These are phyloP conservation scores for Eupleurogrammus muticus DNA, from an alignment of 2,797 vertebrate genomes.

Conservation along the genomic window DNA sequence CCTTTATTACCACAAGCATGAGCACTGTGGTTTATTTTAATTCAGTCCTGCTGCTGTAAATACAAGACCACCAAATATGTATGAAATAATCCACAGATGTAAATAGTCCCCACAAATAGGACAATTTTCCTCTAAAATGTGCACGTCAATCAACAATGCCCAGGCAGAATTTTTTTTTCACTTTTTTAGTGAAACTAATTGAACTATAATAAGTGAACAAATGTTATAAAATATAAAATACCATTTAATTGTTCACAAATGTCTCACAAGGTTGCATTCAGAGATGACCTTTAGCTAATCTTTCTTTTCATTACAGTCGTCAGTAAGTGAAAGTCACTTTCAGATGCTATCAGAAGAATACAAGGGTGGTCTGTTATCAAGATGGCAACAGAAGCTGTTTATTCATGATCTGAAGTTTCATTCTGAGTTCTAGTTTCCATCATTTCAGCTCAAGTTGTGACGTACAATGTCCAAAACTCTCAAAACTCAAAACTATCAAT, in stretches of 20 bases:
- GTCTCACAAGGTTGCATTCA: constrained; percentile 2
- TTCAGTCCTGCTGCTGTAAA: not conserved
- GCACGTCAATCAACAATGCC: too few relatives aligned
- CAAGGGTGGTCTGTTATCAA: not conserved
- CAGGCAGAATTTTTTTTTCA: too few relatives aligned
- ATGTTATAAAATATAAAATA: too few relatives aligned
- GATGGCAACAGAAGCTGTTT: not conserved
- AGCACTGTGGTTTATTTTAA: not conserved
- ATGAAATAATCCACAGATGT: not conserved
- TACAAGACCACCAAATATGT: not conserved
- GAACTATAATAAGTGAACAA: too few relatives aligned
- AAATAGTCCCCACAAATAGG: not conserved
- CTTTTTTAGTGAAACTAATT: too few relatives aligned
- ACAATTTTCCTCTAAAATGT: too few relatives aligned
- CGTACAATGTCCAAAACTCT: not conserved
- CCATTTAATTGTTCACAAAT: not conserved
- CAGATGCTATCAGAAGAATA: not conserved
- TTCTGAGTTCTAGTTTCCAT: not conserved
- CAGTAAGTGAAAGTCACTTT: not conserved
- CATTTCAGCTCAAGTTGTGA: not conserved
- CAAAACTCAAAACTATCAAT: not conserved
- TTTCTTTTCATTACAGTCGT: constrained; percentile 2
- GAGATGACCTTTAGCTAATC: constrained; percentile 4
- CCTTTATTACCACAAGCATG: not conserved
- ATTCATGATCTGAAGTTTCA: not conserved